These are phyloP conservation scores for Progne subis DNA, from an alignment of 2,113 vertebrate species.

Conservation along the genomic window DNA sequence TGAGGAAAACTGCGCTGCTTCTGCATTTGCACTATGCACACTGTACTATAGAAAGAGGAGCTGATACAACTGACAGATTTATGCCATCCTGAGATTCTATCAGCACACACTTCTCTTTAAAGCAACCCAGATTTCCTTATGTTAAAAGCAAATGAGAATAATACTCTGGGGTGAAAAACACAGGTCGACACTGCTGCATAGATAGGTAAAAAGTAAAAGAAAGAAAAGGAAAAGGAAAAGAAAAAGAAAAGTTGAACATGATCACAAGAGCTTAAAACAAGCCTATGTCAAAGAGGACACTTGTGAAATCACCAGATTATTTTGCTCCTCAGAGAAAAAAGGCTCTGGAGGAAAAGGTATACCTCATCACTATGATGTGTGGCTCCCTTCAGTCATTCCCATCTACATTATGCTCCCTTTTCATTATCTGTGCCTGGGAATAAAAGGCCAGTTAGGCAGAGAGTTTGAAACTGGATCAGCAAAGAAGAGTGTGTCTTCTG, in stretches of 20 bases:
- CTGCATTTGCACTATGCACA: not conserved
- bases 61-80: constrained; percentile 17
- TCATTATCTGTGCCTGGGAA: not conserved
- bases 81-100: not conserved
- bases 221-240: not conserved
- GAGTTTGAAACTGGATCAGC: not conserved
- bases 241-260: not conserved
- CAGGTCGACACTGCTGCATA: not conserved
- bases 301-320: not conserved
- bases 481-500: not conserved
- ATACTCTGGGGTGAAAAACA: not conserved
- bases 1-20: not conserved
- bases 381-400: not conserved
- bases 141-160: not conserved
- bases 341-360: not conserved
- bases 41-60: not conserved
- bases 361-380: not conserved
- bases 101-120: not conserved
- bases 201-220: not conserved
- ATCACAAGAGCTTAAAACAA: not conserved
- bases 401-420: not conserved
- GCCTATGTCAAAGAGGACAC: not conserved
- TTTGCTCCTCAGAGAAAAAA: not conserved
- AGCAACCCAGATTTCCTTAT: constrained; percentile 10
- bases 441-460: not conserved